These are phyloP conservation scores for Speoplatyrhinus poulsoni DNA, from an alignment of 2,113 vertebrate species.

Conservation along the genomic window DNA sequence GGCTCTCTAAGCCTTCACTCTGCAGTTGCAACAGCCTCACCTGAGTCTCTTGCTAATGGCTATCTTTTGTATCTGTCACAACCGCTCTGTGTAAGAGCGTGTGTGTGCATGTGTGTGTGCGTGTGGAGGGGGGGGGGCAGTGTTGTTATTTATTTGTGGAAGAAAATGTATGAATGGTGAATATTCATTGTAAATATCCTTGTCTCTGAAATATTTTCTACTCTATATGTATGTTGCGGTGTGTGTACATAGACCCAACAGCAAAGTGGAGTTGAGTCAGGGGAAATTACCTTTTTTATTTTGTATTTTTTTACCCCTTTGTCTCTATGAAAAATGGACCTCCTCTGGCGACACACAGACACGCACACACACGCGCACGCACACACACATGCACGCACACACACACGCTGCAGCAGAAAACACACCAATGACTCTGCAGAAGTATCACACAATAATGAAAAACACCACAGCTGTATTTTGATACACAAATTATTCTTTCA, in stretches of 20 bases:
- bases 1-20: conserved; percentile 46
- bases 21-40: conserved; percentile 35
- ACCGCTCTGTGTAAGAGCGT: not conserved
- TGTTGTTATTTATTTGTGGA: conserved; percentile 1
- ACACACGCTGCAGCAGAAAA: conserved; percentile 31
- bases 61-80: conserved; percentile 66
- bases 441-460: conserved; percentile 7
- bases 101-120: not conserved
- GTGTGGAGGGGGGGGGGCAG: not conserved
- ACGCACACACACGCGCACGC: not conserved
- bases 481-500: conserved; percentile 12
- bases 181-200: not conserved
- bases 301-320: not conserved
- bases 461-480: conserved; percentile 12
- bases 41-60: conserved; percentile 57
- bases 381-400: conserved; percentile 3
- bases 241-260: conserved; percentile 12
- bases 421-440: conserved; percentile 36
- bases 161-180: conserved; percentile 25
- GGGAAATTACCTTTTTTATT: conserved; percentile 50
- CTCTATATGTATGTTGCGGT: not conserved
- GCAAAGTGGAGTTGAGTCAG: conserved; percentile 46
- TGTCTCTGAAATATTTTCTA: not conserved
- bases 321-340: conserved; percentile 57
- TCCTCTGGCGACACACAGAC: conserved; percentile 32